Percentiles rank a stretch among this genome's conserved stretches.
Conservation (phyloP, 2,888 invertebrate species). For the Mesorhabditis sp. region DNA sequence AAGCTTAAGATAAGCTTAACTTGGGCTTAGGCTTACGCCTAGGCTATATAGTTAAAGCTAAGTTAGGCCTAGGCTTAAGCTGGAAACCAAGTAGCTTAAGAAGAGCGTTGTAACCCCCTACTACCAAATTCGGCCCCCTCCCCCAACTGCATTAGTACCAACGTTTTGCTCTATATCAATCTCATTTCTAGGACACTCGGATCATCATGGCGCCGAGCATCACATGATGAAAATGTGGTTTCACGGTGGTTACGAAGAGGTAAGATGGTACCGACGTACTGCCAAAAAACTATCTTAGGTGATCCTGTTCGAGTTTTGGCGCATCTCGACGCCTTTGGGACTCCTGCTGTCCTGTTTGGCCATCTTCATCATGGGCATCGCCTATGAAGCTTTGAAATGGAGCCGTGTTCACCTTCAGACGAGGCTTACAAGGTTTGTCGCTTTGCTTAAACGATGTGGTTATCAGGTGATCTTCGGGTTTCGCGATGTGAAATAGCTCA, state of each 20-base stretch:
- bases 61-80: too few species aligned
- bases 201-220: conserved; percentile 18
- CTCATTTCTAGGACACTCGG: conserved; percentile 7
- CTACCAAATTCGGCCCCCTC: too few species aligned
- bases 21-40: too few species aligned
- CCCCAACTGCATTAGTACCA: too few species aligned
- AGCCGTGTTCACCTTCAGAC: conserved; percentile 58
- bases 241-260: conserved; percentile 51
- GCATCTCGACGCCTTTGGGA: conserved; percentile 47
- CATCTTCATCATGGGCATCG: conserved; percentile 83
- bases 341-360: conserved; percentile 84
- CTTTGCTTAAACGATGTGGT: not conserved
- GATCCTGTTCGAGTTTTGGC: conserved; percentile 54
- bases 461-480: not conserved
- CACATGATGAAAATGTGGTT: conserved; percentile 57
- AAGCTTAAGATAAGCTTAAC: too few species aligned
- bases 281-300: conserved; percentile 18
- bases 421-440: conserved; percentile 11
- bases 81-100: too few species aligned
- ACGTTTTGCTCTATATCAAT: not conserved
- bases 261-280: not conserved
- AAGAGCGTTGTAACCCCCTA: too few species aligned
- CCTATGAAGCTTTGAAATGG: conserved; percentile 93
- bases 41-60: too few species aligned
- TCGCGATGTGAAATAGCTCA: not conserved